These are phyloP conservation scores for Thymelicus lineola DNA, from an alignment of 2,888 invertebrate species.

Conservation along the genomic window DNA sequence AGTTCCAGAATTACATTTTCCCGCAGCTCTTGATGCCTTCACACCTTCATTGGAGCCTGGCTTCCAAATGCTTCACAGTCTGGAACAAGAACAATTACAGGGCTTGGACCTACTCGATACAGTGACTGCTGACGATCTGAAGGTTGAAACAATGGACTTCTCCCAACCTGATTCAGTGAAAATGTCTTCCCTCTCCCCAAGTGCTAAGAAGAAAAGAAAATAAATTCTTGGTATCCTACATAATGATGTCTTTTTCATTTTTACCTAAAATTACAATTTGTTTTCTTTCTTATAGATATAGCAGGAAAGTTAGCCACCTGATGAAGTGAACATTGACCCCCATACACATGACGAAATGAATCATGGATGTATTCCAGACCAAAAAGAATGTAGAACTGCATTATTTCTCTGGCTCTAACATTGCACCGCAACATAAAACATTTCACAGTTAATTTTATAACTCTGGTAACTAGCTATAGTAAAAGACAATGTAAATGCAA, in stretches of 20 bases:
- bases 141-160: constrained; percentile 75
- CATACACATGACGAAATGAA: no score
- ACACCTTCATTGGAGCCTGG: constrained; percentile 87
- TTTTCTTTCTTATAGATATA: no score
- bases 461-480: no score
- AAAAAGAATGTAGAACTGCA: no score
- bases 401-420: no score
- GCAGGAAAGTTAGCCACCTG: no score
- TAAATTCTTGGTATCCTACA: constrained; percentile 53
- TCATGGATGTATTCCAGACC: no score
- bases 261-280: background rate
- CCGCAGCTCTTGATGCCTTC: constrained; percentile 78
- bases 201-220: constrained; percentile 76
- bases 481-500: no score
- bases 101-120: constrained; percentile 74
- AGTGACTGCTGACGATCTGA: constrained; percentile 71
- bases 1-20: constrained; percentile 83
- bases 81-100: constrained; percentile 85
- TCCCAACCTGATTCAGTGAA: constrained; percentile 69
- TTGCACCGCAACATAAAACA: no score
- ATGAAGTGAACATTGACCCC: no score
- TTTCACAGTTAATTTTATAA: no score
- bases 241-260: background rate
- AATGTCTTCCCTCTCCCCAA: constrained; percentile 67
- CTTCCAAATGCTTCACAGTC: constrained; percentile 87